Percentiles rank a stretch among this genome's conserved stretches.
Conservation (phyloP, 2,113 vertebrate genomes). For the Antechinus flavipes region DNA sequence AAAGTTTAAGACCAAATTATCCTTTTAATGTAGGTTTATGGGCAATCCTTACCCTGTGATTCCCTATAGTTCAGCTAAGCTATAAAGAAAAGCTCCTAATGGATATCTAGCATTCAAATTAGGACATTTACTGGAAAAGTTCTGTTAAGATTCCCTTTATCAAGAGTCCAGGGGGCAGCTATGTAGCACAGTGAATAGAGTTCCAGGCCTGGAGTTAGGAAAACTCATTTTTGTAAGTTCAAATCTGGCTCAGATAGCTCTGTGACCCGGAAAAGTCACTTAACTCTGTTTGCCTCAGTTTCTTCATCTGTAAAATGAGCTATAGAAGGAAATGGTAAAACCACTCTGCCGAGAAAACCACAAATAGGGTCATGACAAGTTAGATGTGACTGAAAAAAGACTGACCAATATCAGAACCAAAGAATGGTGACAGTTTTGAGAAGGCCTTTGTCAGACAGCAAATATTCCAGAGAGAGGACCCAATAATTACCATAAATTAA, state of each 20-base stretch:
- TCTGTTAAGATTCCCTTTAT: background rate
- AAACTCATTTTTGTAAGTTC: too few relatives aligned
- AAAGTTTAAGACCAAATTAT: too few relatives aligned
- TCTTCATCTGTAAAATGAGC: too few relatives aligned
- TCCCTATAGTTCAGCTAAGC: too few relatives aligned
- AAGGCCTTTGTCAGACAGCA: background rate
- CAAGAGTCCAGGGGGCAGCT: background rate
- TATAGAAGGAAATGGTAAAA: background rate
- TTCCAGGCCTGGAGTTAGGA: too few relatives aligned
- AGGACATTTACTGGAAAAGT: slow-evolving; percentile 4
- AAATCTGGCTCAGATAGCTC: too few relatives aligned
- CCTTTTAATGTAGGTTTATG: too few relatives aligned
- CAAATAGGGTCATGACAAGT: background rate
- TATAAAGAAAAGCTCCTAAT: background rate
- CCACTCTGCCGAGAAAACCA: background rate
- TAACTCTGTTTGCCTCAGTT: too few relatives aligned
- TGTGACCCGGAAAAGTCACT: too few relatives aligned
- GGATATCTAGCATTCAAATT: background rate
- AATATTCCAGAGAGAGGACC: background rate
- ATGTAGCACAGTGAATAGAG: too few relatives aligned
- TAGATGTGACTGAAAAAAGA: background rate
- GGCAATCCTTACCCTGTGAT: too few relatives aligned
- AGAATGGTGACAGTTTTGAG: background rate
- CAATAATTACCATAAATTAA: background rate
- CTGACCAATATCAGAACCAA: background rate